Evolutionary conservation across 2,888 invertebrate species (phyloP).

Genomic region (Phyllotreta striolata): DNA sequence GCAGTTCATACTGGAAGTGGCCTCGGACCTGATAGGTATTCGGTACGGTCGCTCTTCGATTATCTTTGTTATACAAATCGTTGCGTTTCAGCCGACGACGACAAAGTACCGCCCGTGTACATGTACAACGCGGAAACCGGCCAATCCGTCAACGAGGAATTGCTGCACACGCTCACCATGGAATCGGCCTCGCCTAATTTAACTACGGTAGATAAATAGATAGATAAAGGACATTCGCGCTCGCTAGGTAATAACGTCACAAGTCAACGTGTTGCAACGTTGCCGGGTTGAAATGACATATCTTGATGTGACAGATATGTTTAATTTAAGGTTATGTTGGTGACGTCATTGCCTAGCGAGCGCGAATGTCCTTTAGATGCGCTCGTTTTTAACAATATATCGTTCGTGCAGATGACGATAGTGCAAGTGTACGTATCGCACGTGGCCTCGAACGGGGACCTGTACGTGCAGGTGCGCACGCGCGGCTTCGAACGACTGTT

Average conservation of each 20-base stretch:
- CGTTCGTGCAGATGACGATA: no score
- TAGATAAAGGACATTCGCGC: no score
- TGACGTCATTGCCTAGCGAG: no score
- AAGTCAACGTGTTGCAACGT: no score
- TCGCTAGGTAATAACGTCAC: no score
- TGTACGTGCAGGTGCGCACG: slow-evolving; percentile 60
- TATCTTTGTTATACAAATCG: no score
- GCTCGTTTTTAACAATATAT: no score
- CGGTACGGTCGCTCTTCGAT: neutral
- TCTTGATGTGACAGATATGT: no score
- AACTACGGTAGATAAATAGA: slow-evolving; percentile 45
- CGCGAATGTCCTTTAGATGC: no score
- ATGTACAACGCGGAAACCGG: slow-evolving; percentile 54
- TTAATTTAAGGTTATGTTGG: no score
- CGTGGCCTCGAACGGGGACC: slow-evolving; percentile 58
- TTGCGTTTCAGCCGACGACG: slow-evolving; percentile 22
- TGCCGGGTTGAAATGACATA: no score
- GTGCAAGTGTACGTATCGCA: slow-evolving; percentile 60
- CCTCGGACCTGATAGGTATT: slow-evolving; percentile 56
- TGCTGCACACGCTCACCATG: slow-evolving; percentile 51
- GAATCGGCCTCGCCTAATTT: slow-evolving; percentile 54
- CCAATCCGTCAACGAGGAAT: slow-evolving; percentile 52
- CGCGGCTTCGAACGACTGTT: slow-evolving; percentile 54
- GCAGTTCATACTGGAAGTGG: slow-evolving; percentile 61
- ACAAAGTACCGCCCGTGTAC: slow-evolving; percentile 49